A percentile compares a stretch with the other conserved stretches of the same genome.
phyloP scores from a whole-genome alignment of 2,797 vertebrate genomes.

The Silurus aristotelis region DNA sequence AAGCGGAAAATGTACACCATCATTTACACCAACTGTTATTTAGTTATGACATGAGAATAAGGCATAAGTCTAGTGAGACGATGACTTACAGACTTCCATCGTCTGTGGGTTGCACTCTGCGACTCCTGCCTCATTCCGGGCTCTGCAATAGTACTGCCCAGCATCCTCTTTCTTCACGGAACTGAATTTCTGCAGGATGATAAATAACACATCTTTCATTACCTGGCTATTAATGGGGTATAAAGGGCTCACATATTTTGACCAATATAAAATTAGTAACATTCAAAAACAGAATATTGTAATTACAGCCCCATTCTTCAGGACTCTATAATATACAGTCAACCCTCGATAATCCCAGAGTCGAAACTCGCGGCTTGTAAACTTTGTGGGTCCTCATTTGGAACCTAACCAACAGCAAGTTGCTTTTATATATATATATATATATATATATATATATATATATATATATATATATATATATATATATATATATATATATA shows the following conservation, averaged over 20 bases:
- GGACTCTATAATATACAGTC: no score
- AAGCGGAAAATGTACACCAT: not conserved
- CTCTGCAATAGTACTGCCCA: slow-evolving; percentile 90
- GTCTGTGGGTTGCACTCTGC: slow-evolving; percentile 84
- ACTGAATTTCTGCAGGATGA: slow-evolving; percentile 79
- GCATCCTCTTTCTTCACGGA: slow-evolving; percentile 89
- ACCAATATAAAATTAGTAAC: no score
- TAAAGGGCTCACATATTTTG: not conserved
- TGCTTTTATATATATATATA: no score
- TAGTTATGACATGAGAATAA: not conserved
- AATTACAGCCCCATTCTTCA: no score
- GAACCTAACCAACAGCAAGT: no score
- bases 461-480: no score
- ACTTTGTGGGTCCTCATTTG: no score
- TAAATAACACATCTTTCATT: slow-evolving; percentile 27
- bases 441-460: no score
- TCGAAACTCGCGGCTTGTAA: no score
- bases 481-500: no score
- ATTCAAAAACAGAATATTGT: no score
- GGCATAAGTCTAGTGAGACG: not conserved
- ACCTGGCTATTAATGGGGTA: slow-evolving; percentile 6
- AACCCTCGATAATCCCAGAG: no score
- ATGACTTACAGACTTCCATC: slow-evolving; percentile 97
- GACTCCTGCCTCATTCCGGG: slow-evolving; percentile 86
- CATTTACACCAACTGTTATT: not conserved